phyloP scores from a whole-genome alignment of 1,140 invertebrate species.

The Camponotus vicinus region DNA sequence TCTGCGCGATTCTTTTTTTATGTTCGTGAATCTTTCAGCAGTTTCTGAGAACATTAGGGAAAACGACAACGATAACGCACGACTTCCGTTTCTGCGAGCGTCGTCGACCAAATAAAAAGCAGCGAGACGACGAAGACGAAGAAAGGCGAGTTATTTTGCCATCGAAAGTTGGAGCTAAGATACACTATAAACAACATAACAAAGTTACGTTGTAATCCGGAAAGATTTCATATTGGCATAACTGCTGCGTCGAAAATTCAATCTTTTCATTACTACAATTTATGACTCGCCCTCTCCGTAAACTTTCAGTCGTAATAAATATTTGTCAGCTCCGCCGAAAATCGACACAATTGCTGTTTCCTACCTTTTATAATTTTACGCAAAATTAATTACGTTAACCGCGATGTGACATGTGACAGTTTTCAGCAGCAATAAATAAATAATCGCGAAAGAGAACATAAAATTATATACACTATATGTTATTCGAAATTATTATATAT shows the following conservation, averaged over 20 bases:
- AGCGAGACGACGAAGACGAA: too few species aligned
- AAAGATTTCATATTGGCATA: conserved; percentile 70
- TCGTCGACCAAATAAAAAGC: conserved; percentile 60
- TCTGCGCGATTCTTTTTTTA: conserved; percentile 31
- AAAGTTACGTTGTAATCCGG: conserved; percentile 39
- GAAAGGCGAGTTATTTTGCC: conserved; percentile 47
- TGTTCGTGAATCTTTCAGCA: conserved; percentile 48
- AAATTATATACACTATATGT: too few species aligned
- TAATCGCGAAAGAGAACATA: background rate
- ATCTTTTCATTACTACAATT: conserved; percentile 53
- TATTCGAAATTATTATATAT: background rate
- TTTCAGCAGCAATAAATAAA: conserved; percentile 13
- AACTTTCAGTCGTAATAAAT: conserved; percentile 58
- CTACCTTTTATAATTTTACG: background rate
- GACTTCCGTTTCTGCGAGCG: conserved; percentile 49
- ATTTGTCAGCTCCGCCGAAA: background rate
- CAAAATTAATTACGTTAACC: conserved; percentile 25
- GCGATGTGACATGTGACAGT: background rate
- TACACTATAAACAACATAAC: conserved; percentile 67
- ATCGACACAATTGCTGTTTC: background rate
- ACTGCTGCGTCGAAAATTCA: conserved; percentile 50
- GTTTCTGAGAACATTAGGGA: conserved; percentile 50
- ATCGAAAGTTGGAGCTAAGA: conserved; percentile 58
- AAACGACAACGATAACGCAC: conserved; percentile 60
- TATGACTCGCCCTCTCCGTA: background rate